Base-by-base conservation (phyloP, 2,113 vertebrate genomes). In the Apodemus speciosus region DNA sequence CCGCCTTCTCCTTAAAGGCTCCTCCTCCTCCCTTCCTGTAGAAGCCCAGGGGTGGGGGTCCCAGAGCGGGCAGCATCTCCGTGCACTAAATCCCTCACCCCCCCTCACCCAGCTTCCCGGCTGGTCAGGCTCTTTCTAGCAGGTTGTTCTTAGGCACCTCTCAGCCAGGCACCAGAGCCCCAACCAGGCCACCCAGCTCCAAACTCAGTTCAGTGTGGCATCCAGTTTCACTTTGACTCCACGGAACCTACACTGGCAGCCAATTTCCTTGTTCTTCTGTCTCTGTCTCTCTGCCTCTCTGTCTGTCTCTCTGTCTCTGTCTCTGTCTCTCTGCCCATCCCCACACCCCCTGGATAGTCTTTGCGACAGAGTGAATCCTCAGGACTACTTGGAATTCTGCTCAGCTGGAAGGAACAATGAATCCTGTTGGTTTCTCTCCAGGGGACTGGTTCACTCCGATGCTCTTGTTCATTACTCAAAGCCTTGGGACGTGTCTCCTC, bases 221-320 rank as follows among this genome's bases (percentile, higher is more conserved):
- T 71, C 10, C 66, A 30, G 18, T 71, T 96, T 87, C 62, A 23
- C 30, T 90, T 85, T 40, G 75, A 93, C 35, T 38, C n/a, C 60
- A 9, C 1, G 4, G 10, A 10, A 14, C 62, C 71, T 66, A 84
- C 32, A 49, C 32, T 25, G 68, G 49, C 66, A n/a, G 10, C 10
- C 35, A 2, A 38, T 25, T 73, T 87, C 56, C 64, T 85, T 77
- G 18, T 32, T 84, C 71, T 89, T 21, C 43, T 69, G 53, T 53
- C 53, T 53, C 53, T 4, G 14, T 4, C 53, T 16, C 53, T 16
- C 53, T 53, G 11, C 51, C 11, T 13, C 11, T 53, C 51, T 13
- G 2, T 13, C 30, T n/a, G 2, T 13, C 30, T n/a, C 20, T 18
- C 2, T 60, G 9, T n/a, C 9, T 38, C 35, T 2, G 1, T 30